phyloP scores from a whole-genome alignment of 2,888 invertebrate genomes.

The Pterobdella sp. region DNA sequence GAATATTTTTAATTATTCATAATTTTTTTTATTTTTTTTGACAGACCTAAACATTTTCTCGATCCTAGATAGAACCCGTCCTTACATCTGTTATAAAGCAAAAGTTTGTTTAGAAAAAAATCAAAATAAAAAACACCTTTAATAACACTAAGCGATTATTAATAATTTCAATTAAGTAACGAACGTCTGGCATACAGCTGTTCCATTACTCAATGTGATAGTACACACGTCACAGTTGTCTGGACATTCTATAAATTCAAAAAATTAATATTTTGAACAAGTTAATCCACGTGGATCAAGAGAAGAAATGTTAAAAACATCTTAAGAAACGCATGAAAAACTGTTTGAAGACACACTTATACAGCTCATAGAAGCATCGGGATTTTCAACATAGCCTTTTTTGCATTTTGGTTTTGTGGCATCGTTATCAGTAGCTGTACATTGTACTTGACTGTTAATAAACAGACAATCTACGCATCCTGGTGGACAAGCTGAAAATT shows the following conservation, averaged over 20 bases:
- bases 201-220: neutral
- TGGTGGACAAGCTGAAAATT: constrained; percentile 28
- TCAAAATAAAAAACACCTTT: no score
- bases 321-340: neutral
- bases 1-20: no score
- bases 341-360: constrained; percentile 16
- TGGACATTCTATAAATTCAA: constrained; percentile 24
- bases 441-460: constrained; percentile 18
- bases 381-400: constrained; percentile 23
- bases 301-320: no score
- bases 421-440: neutral
- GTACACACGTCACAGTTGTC: constrained; percentile 22
- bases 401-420: constrained; percentile 1
- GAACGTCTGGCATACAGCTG: constrained; percentile 14
- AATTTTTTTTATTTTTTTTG: no score
- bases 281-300: neutral
- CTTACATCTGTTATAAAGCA: constrained; percentile 13
- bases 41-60: constrained; percentile 26
- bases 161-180: no score
- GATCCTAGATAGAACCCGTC: constrained; percentile 14
- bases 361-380: constrained; percentile 22
- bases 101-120: no score
- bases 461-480: constrained; percentile 26
- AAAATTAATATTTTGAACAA: neutral
- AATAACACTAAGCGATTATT: neutral